These are phyloP conservation scores for Tyrannus savana DNA, from an alignment of 2,113 vertebrate genomes.

Conservation along the genomic window DNA sequence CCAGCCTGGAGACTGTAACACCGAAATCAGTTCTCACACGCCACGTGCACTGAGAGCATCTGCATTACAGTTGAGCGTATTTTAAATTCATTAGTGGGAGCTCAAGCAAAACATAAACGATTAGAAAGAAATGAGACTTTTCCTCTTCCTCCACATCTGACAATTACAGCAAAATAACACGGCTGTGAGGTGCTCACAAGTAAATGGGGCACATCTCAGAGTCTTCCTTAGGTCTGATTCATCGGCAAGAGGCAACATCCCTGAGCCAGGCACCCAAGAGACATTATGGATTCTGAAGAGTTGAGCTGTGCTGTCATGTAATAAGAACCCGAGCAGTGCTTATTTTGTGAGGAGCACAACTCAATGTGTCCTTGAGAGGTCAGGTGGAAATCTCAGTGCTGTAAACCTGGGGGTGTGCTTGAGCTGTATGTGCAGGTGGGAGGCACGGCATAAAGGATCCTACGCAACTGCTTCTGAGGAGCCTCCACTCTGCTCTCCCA, in stretches of 20 bases:
- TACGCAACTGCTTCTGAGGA: not conserved
- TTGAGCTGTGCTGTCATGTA: not conserved
- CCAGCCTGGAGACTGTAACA: not conserved
- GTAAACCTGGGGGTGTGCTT: not conserved
- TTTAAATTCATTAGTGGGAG: constrained; percentile 52
- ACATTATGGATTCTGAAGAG: not conserved
- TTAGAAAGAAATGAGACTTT: constrained; percentile 44
- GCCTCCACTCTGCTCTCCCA: not conserved
- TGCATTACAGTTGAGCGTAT: not conserved
- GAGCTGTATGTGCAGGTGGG: accelerated
- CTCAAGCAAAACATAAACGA: constrained; percentile 42
- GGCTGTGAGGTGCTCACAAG: not conserved
- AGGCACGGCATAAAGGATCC: not conserved
- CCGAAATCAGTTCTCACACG: not conserved
- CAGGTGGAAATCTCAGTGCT: not conserved
- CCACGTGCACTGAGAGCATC: not conserved
- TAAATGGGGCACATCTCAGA: constrained; percentile 12
- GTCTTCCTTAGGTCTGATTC: not conserved
- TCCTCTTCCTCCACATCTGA: constrained; percentile 31
- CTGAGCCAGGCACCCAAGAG: not conserved
- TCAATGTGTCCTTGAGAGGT: not conserved
- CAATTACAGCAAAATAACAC: not conserved
- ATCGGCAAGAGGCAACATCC: not conserved
- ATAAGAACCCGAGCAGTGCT: not conserved
- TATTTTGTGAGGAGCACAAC: not conserved